Evolutionary conservation across 1,140 invertebrate species (phyloP), one percentile per base, ranked within the genome.

Genomic region (Meteorus sp.): DNA sequence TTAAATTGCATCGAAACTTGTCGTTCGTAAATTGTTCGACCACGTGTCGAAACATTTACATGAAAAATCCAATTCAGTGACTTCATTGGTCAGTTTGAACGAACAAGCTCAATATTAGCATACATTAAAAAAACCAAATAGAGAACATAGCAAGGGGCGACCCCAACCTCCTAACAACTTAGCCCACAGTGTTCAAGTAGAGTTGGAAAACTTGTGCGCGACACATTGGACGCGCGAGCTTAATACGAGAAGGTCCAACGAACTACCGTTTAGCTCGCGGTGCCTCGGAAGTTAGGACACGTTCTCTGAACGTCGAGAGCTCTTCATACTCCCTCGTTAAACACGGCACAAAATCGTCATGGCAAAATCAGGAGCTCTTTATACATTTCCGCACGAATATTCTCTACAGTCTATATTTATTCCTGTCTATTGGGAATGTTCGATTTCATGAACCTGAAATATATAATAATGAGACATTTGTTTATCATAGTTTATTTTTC

Each of bases 251-350:
- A 54, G 17, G 31, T 37, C 19, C 31, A 54, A 51, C 33, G 41
- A 39, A 22, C 37, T 48, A 44, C 47, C 43, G 41, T 35, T 56
- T 33, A 37, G 25, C 37, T 52, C 22, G 25, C 22, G 31, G 53
- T 54, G 58, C 43, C 44, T 60, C 50, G 57, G 47, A 68, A 69
- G 60, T 66, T 63, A 50, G 52, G 43, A 67, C 66, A 61, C 65
- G 67, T 68, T 48, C 53, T 48, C 20, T 19, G 54, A 59, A 66
- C 48, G 48, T 53, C 61, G 44, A 61, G 57, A 59, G 61, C 57
- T 61, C 44, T 56, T 65, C 56, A 17, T 37, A 50, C 60, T 53
- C 57, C 22, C 27, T 29, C 48, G 31, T 54, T 58, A 29, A 23
- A 56, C 55, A 54, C 53, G 53, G 61, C 47, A 65, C 52, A 9